Conservation (phyloP, 1,140 invertebrate species). For the Platyura marginata region DNA sequence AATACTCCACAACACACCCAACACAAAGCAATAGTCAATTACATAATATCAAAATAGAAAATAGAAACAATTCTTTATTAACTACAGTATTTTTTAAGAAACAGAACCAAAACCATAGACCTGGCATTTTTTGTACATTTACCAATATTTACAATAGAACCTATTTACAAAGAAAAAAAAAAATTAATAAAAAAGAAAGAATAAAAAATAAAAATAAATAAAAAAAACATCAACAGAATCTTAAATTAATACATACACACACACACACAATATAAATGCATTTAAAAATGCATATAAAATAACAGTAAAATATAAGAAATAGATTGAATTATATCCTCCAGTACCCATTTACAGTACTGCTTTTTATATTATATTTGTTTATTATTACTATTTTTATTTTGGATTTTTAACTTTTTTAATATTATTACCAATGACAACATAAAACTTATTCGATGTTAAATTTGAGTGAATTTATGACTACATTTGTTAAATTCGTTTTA, state of each 20-base stretch:
- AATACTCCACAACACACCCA: too few relatives aligned
- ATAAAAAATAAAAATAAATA: not conserved
- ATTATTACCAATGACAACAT: not conserved
- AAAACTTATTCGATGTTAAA: not conserved
- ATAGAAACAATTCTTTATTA: too few relatives aligned
- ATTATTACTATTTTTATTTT: not conserved
- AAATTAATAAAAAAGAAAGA: not conserved
- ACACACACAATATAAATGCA: not conserved
- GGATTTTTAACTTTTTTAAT: not conserved
- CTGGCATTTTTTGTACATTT: not conserved
- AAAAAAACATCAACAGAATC: not conserved
- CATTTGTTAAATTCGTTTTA: not conserved
- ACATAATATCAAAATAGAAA: too few relatives aligned
- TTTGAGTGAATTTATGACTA: not conserved
- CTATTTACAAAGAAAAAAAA: not conserved
- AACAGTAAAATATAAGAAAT: too few relatives aligned
- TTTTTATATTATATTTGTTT: not conserved
- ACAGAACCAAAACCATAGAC: not conserved
- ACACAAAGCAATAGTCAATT: too few relatives aligned
- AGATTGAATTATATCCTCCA: too few relatives aligned
- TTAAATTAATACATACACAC: not conserved
- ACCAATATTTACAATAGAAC: not conserved
- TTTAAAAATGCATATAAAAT: too few relatives aligned
- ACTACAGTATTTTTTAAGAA: too few relatives aligned
- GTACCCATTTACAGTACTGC: conserved; percentile 1